These are phyloP conservation scores for Polyommatus icarus DNA, from an alignment of 2,888 invertebrate species.

Conservation along the genomic window DNA sequence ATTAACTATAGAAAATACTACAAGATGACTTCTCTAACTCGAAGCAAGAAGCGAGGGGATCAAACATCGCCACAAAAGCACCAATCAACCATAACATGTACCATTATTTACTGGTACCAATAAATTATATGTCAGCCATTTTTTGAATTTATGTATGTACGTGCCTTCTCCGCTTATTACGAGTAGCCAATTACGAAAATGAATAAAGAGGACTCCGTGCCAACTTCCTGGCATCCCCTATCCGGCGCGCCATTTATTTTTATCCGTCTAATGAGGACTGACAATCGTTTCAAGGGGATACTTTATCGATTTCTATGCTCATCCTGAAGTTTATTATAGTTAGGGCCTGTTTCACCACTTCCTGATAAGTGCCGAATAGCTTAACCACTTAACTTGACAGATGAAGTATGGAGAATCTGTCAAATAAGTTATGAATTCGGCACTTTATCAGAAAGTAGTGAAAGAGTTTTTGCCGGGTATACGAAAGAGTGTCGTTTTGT, in stretches of 20 bases:
- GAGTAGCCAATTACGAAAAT: conserved; percentile 47
- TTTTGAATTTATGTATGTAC: conserved; percentile 24
- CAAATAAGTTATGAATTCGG: no score
- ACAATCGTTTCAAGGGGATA: conserved; percentile 52
- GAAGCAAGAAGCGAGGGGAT: no score
- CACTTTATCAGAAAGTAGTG: no score
- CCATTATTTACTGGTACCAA: conserved; percentile 11
- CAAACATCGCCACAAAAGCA: neutral
- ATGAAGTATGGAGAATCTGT: no score
- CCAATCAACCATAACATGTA: neutral
- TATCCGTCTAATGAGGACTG: conserved; percentile 69
- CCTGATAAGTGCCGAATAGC: no score
- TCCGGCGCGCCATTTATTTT: conserved; percentile 64
- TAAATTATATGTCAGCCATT: conserved; percentile 28
- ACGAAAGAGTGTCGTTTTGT: no score
- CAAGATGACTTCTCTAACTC: no score
- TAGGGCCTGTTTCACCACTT: neutral
- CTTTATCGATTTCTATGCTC: conserved; percentile 38
- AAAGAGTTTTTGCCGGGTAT: neutral
- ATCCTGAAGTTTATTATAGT: neutral
- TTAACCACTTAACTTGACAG: no score
- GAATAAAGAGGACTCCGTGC: conserved; percentile 49
- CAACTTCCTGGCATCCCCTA: conserved; percentile 49
- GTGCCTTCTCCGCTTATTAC: conserved; percentile 32
- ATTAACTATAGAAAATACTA: no score